Evolutionary conservation across 2,113 vertebrate genomes (phyloP), one percentile per base, ranked within the genome.

Genomic region (Echinops telfairi): DNA sequence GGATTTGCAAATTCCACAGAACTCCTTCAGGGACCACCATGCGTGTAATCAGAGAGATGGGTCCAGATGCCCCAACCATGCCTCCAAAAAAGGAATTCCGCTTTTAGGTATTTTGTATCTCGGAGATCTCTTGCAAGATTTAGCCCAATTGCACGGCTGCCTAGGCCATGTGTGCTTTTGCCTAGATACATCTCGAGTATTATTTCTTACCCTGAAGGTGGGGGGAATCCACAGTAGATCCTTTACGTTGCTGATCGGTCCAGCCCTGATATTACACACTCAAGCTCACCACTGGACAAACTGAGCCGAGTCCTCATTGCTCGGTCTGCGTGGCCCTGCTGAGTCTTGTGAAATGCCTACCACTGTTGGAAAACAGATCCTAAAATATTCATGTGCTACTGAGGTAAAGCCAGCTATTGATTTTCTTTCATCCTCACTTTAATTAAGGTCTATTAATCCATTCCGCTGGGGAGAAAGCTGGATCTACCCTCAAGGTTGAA

Each of bases 381-480:
- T 88, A 83, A 71, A 89, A 96, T 96, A 47, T 90, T 92, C 87
- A 83, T 75, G 81, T 64, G 2, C 73, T 43, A 93, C 38, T 73
- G 40, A 36, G 64, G 58, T 93, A 91, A 96, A 84, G 84, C 40
- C 91, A 95, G 86, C 80, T 88, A 73, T 75, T 95, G 86, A 97
- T 96, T 97, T 58, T 47, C 92, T 97, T 94, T 95, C 43, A 85
- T 95, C 62, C 94, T 82, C 95, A 11, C 92, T 97, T 97, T 94
- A 85, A 94, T 97, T 97, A 96, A 98, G 94, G 33, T 33, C 53
- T 38, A 80, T 95, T 95, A 95, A 86, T 97, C 68, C 95, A 96
- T 92, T 97, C 83, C 81, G 97, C 88, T 86, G 85, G 84, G 14
- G 20, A 95, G 81, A 89, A 91, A 77, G 19, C 86, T 93, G 88